Percentiles rank a stretch among this genome's conserved stretches.
Evolutionary conservation across 2,888 invertebrate genomes (phyloP).

Genomic region (Aphelenchoides bicaudatus): DNA sequence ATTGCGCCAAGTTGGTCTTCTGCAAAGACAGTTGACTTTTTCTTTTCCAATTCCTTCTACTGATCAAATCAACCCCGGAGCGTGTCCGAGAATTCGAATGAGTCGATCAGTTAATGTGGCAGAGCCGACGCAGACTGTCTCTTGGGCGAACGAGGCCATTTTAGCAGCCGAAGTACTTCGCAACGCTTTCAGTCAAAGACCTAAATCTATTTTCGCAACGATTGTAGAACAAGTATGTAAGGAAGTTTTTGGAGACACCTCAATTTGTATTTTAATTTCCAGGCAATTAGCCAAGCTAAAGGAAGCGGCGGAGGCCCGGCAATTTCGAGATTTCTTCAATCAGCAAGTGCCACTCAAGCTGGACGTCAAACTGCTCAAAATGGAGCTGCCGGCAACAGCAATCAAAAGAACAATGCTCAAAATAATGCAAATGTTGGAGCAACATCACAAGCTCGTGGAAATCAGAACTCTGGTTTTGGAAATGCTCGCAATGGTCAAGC

Average conservation of each 20-base stretch:
- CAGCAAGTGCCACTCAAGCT: no score
- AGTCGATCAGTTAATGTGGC: no score
- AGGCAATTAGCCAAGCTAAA: slow-evolving; percentile 12
- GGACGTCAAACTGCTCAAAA: no score
- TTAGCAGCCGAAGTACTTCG: slow-evolving; percentile 16
- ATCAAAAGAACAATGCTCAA: slow-evolving; percentile 15
- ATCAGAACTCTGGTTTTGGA: neutral
- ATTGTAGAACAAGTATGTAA: slow-evolving; percentile 21
- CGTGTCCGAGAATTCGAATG: slow-evolving; percentile 31
- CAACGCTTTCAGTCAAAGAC: neutral
- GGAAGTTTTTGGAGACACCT: neutral
- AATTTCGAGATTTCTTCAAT: neutral
- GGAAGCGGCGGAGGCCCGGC: slow-evolving; percentile 7
- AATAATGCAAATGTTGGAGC: neutral
- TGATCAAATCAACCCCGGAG: slow-evolving; percentile 20
- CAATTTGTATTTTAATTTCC: neutral
- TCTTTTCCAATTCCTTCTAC: slow-evolving; percentile 33
- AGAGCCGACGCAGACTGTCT: neutral
- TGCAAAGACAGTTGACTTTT: slow-evolving; percentile 22
- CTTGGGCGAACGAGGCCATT: slow-evolving; percentile 18
- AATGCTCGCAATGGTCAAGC: no score
- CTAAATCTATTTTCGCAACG: slow-evolving; percentile 7
- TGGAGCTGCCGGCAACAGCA: slow-evolving; percentile 4
- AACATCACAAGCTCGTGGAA: no score
- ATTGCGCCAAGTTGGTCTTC: slow-evolving; percentile 43